These are phyloP conservation scores for Leucoptera coffeella DNA, from an alignment of 2,888 invertebrate genomes.

Conservation along the genomic window DNA sequence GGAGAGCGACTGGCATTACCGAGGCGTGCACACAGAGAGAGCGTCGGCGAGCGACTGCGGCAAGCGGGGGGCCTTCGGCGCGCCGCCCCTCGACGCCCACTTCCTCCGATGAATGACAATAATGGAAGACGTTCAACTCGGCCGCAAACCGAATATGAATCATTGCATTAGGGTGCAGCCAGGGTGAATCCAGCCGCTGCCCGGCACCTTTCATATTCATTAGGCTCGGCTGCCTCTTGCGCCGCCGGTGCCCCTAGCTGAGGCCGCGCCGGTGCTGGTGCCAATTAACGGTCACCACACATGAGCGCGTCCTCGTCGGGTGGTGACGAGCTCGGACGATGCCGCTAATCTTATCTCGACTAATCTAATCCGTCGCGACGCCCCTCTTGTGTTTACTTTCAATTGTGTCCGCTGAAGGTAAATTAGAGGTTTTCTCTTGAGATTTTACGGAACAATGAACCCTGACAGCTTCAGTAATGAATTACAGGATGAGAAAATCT, in stretches of 20 bases:
- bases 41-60: conserved; percentile 55
- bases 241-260: conserved; percentile 5
- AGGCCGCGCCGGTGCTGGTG: conserved; percentile 12
- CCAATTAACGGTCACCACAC: conserved; percentile 30
- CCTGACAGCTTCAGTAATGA: too few species aligned
- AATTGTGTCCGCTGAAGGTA: conserved; percentile 47
- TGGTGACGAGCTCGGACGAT: conserved; percentile 11
- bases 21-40: conserved; percentile 43
- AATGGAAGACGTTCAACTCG: conserved; percentile 54
- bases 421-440: conserved; percentile 40
- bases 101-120: conserved; percentile 53
- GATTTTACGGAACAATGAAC: conserved; percentile 21
- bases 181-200: conserved; percentile 11
- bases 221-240: conserved; percentile 9
- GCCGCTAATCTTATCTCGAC: conserved; percentile 42
- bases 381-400: conserved; percentile 48
- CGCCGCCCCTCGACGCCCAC: conserved; percentile 45
- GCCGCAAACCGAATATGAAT: conserved; percentile 53
- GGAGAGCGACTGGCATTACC: conserved; percentile 3
- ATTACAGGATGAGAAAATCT: too few species aligned
- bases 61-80: conserved; percentile 33
- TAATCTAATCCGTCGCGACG: conserved; percentile 44
- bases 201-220: too few species aligned
- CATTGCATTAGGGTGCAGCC: conserved; percentile 54
- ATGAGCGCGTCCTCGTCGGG: conserved; percentile 16